A percentile compares a stretch with the other conserved stretches of the same genome.
phyloP scores from a whole-genome alignment of 2,113 vertebrate genomes.

The Eptatretus burgeri region DNA sequence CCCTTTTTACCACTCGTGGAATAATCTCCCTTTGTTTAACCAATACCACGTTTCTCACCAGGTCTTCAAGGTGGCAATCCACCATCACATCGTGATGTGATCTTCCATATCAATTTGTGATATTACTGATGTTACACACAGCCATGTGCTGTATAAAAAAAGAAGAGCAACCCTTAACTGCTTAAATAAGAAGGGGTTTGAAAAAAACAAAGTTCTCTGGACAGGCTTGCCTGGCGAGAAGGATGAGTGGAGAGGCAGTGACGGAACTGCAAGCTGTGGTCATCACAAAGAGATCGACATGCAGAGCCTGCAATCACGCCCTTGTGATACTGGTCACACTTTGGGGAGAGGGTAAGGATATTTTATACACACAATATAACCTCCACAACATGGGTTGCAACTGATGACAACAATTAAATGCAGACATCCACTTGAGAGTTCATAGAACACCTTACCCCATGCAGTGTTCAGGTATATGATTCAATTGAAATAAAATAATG shows the following conservation, averaged over 20 bases:
- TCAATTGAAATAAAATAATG: neutral
- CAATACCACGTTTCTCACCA: constrained; percentile 5
- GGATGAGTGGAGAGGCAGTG: constrained; percentile 46
- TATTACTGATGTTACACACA: neutral
- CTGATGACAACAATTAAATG: neutral
- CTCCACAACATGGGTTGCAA: constrained; percentile 8
- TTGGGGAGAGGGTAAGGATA: constrained; percentile 10
- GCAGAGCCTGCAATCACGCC: constrained; percentile 70
- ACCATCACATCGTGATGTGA: constrained; percentile 4
- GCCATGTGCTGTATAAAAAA: neutral
- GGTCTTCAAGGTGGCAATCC: neutral
- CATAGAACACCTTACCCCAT: neutral
- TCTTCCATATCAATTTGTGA: neutral
- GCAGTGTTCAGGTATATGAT: neutral
- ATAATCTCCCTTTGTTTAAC: too few species aligned
- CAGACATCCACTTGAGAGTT: neutral
- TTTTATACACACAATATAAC: constrained; percentile 8
- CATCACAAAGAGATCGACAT: constrained; percentile 54
- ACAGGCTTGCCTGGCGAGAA: constrained; percentile 36
- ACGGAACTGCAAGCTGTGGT: constrained; percentile 35
- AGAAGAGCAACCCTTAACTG: neutral
- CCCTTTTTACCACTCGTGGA: too few species aligned
- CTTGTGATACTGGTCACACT: constrained; percentile 82
- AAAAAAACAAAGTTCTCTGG: neutral
- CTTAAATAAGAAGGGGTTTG: neutral